These are phyloP conservation scores for Bombus sylvicola DNA, from an alignment of 1,140 invertebrate species.

Conservation along the genomic window DNA sequence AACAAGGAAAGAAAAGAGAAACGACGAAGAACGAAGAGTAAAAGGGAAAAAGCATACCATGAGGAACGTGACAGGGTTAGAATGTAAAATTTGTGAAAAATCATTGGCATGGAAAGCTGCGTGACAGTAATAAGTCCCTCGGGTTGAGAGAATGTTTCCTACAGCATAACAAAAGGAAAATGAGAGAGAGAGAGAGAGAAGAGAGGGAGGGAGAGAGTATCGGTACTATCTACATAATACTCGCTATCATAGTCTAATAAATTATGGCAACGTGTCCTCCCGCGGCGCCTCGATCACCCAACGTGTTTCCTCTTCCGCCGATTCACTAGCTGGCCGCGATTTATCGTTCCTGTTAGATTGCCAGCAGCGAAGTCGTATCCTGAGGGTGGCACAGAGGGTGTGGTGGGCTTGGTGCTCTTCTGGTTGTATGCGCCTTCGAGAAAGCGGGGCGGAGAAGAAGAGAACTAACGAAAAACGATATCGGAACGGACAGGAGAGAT, in stretches of 20 bases:
- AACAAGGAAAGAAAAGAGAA: background rate
- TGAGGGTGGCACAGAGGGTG: background rate
- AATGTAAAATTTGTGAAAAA: constrained; percentile 20
- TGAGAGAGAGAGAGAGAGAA: background rate
- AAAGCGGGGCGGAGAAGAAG: too few relatives aligned
- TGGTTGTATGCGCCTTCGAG: too few relatives aligned
- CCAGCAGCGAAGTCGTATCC: constrained; percentile 42
- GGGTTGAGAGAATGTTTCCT: background rate
- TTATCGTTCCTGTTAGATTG: constrained; percentile 68
- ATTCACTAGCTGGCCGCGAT: constrained; percentile 63
- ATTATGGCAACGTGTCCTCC: constrained; percentile 57
- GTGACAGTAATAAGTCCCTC: constrained; percentile 39
- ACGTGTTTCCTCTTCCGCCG: constrained; percentile 69
- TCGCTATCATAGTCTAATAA: constrained; percentile 64
- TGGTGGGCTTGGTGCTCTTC: too few relatives aligned
- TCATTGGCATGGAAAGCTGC: constrained; percentile 21
- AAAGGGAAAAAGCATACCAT: background rate
- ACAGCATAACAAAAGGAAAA: background rate
- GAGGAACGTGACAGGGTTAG: background rate
- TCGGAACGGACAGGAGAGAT: too few relatives aligned
- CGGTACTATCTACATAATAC: constrained; percentile 63
- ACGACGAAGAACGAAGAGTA: background rate
- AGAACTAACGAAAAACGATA: too few relatives aligned
- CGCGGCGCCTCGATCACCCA: constrained; percentile 58
- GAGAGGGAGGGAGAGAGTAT: background rate